phyloP scores from a whole-genome alignment of 2,888 invertebrate species.

The Drosophila algonquin region DNA sequence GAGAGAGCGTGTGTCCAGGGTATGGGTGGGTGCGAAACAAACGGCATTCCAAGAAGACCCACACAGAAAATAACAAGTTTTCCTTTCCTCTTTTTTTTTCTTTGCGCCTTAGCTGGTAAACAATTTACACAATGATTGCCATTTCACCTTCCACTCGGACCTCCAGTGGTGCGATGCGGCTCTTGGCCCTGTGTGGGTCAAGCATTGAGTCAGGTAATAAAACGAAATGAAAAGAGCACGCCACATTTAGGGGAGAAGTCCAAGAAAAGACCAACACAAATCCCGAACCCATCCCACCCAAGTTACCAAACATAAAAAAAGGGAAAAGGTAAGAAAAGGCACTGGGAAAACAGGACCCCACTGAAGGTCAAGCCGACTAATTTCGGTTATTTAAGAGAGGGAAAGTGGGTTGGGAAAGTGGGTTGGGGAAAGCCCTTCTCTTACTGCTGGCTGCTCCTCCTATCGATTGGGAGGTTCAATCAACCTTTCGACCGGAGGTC shows the following conservation, averaged over 20 bases:
- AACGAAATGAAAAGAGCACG: constrained; percentile 58
- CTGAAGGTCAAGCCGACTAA: constrained; percentile 69
- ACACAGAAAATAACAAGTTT: constrained; percentile 46
- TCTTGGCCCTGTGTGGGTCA: constrained; percentile 42
- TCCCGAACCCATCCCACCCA: constrained; percentile 13
- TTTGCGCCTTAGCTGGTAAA: constrained; percentile 49
- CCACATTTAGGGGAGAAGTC: constrained; percentile 33
- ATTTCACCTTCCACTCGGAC: constrained; percentile 31
- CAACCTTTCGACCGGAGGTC: constrained; percentile 49
- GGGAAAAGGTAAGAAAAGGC: constrained; percentile 7
- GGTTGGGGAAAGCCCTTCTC: constrained; percentile 20
- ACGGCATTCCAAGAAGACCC: constrained; percentile 45
- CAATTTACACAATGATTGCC: constrained; percentile 60
- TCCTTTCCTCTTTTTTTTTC: constrained; percentile 43
- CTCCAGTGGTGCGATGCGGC: constrained; percentile 20
- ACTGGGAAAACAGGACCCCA: not conserved
- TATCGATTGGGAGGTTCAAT: constrained; percentile 73
- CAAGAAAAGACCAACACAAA: constrained; percentile 49
- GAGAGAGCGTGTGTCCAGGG: constrained; percentile 1
- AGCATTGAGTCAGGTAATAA: constrained; percentile 56
- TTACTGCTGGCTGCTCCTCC: constrained; percentile 20
- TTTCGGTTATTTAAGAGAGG: constrained; percentile 61
- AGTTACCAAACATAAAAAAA: constrained; percentile 13
- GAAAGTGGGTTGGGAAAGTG: constrained; percentile 20
- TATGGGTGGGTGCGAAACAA: not conserved